A percentile compares a stretch with the other conserved stretches of the same genome.
These are phyloP conservation scores for Mechanitis messenoides DNA, from an alignment of 2,888 invertebrate species.

Conservation along the genomic window DNA sequence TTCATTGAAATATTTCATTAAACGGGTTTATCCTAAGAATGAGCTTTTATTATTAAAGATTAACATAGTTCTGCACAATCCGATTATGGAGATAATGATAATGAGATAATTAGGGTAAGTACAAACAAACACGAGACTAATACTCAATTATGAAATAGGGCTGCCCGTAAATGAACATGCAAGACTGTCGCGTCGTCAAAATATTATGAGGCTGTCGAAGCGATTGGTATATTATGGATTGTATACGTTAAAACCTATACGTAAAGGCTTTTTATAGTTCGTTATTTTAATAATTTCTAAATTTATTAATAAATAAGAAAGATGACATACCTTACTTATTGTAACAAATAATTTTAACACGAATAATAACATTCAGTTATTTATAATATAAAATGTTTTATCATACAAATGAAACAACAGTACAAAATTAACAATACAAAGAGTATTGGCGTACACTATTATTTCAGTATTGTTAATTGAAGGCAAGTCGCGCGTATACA, in stretches of 20 bases:
- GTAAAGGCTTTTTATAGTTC: too few relatives aligned
- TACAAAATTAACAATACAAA: too few relatives aligned
- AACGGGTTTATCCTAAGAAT: background rate
- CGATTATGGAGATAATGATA: conserved; percentile 21
- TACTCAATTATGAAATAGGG: conserved; percentile 24
- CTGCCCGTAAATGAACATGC: background rate
- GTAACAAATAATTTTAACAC: too few relatives aligned
- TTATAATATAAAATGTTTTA: background rate
- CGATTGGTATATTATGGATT: too few relatives aligned
- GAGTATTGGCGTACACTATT: too few relatives aligned
- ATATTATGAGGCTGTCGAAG: background rate
- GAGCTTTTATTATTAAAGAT: conserved; percentile 16
- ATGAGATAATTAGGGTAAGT: conserved; percentile 27
- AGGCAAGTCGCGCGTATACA: background rate
- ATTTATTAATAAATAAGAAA: too few relatives aligned
- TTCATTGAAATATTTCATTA: too few relatives aligned
- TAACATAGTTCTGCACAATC: conserved; percentile 19
- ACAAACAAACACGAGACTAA: conserved; percentile 23
- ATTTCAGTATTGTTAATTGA: background rate
- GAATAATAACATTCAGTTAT: background rate
- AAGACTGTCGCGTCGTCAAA: background rate
- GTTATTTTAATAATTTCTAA: too few relatives aligned
- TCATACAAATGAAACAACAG: background rate
- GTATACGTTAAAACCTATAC: too few relatives aligned
- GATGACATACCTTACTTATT: too few relatives aligned